Evolutionary conservation across 1,140 invertebrate species (phyloP), one percentile per base, ranked within the genome.

Genomic region (Eriosoma lanigerum): DNA sequence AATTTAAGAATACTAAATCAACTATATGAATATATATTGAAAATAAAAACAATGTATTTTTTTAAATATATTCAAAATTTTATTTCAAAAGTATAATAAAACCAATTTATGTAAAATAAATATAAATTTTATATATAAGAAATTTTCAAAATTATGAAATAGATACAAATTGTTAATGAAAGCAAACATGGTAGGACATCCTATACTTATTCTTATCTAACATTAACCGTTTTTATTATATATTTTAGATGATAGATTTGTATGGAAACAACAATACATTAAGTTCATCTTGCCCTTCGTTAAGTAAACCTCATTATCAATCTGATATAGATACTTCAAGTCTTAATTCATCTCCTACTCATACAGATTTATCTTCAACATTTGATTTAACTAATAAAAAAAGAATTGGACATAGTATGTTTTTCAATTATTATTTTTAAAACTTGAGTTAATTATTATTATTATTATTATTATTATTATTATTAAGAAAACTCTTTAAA

Each of bases 251-350:
- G 19, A 58, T 81, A 48, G 66, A 81, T 29, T 54, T 78, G 13
- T 64, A 62, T 56, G 76, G 84, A 80, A 83, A 84, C 64, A 84
- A 83, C 78, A 81, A 83, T 56, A 86, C 92, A 73, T 87, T 93
- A 56, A 93, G 92, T 83, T 90, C 91, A 1, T 93, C 92, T 1
- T 94, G 93, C 85, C 92, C 93, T 3, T 91, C 92, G 8, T 86
- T 94, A 9, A 86, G 85, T 70, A 87, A 87, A 50, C 84, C 83
- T 24, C 85, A 85, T n/a, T 88, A 87, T 32, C 88, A 88, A 83
- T 87, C 87, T 12, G 88, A 89, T 82, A 82, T 87, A 13, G 82
- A 88, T 38, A 29, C 50, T 46, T 83, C 82, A 26, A 84, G 88
- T 10, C 85, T 86, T 9, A 87, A 88, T 81, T 88, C 87, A 56